Evolutionary conservation across 2,797 vertebrate species (phyloP), one percentile per base, ranked within the genome.

Genomic region (Phrynocephalus forsythii): DNA sequence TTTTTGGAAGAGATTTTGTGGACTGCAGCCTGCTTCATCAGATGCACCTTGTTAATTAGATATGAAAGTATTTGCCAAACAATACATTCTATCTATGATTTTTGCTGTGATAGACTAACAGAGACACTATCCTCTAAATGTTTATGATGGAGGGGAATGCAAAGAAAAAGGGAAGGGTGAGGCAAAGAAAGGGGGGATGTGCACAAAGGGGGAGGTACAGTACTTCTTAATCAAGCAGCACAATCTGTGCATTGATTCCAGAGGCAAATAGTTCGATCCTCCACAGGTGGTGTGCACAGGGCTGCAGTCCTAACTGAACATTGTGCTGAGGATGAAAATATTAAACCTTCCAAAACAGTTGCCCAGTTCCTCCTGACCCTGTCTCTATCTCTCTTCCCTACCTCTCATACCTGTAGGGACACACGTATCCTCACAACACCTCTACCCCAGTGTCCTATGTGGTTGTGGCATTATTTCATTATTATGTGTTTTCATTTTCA

Each of bases 401-500:
- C n/a, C 78, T 60, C 30, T 85, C 71, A 85, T 72, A 66, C 20
- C 13, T 79, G 66, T 24, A 85, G 24, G 48, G 48, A 85, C 79
- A 81, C 33, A 38, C 56, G 76, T 76, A 33, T 16, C n/a, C 26
- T 67, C 56, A 13, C 33, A 88, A 79, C 30, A 38, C 44, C 30
- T 13, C 50, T 20, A 33, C 52, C 44, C n/a, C 8, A 66, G 48
- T 80, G 26, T 81, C 77, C 73, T 66, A 60, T 81, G 50, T 87
- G 85, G 77, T 84, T 81, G 60, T 81, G 71, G 77, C 89, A 87
- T 89, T 87, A 76, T 80, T 84, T 90, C 82, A 44, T 84, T 88
- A 88, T 85, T 88, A 80, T 88, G 77, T 88, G 87, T 88, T 88
- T 85, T 87, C 89, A 90, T 87, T 84, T 90, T 84, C 71, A 50